Base-by-base conservation (phyloP, 2,888 invertebrate genomes). In the Neocrepidodera transversa region DNA sequence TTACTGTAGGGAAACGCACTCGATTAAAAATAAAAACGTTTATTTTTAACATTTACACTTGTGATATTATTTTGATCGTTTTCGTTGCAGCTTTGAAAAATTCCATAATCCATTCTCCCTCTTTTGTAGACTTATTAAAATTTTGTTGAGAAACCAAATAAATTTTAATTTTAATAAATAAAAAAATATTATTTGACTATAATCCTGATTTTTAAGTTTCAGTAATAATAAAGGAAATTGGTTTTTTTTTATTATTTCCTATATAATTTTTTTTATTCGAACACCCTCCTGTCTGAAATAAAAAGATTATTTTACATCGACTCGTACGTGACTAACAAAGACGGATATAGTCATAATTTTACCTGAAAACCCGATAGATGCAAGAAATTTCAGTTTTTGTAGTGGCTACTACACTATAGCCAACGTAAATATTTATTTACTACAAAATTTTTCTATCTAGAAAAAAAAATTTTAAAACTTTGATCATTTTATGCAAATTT, bases 1-100 rank as follows among this genome's bases (percentile, higher is more conserved):
- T 54, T 36, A 40, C 40, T 45, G 26, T 26, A 45, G 63, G 64
- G 66, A 64, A 66, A 63, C 61, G 63, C 62, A 62, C 59, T 62
- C 60, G 58, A 65, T 65, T 62, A 65, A 67, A 67, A 67, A 65
- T 67, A 67, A 65, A 64, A 53, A 65, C 54, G 61, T 61, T 65
- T 67, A 67, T 67, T 67, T 67, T 65, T 67, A 67, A 65, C 65
- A 45, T 60, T 60, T 57, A 13, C n/a, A n/a, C n/a, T n/a, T n/a
- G n/a, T n/a, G n/a, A n/a, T n/a, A n/a, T n/a, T n/a, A n/a, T n/a
- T n/a, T n/a, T n/a, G n/a, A n/a, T n/a, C n/a, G n/a, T n/a, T n/a
- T n/a, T n/a, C n/a, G n/a, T n/a, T n/a, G n/a, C n/a, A n/a, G n/a
- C n/a, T n/a, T n/a, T n/a, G n/a, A n/a, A n/a, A n/a, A n/a, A n/a